Conservation (phyloP, 2,113 vertebrate species). For the Chloropsis hardwickii region DNA sequence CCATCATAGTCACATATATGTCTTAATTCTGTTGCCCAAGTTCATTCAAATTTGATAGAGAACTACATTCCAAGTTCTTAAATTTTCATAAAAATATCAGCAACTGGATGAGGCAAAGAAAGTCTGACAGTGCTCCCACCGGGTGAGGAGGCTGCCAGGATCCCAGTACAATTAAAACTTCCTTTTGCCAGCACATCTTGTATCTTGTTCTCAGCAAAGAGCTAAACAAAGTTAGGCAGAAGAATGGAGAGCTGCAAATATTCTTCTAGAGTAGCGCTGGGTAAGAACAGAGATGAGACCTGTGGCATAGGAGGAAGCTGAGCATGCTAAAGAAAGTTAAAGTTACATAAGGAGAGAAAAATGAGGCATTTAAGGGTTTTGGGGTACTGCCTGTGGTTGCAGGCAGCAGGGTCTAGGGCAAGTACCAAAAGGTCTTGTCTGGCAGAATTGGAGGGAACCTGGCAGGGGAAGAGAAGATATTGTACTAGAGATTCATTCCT, state of each 20-base stretch:
- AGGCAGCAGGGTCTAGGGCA: not conserved
- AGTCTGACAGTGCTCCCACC: not conserved
- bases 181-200: not conserved
- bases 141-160: not conserved
- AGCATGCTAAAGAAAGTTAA: not conserved
- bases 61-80: not conserved
- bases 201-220: not conserved
- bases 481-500: not conserved
- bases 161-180: not conserved
- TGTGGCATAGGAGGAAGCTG: not conserved
- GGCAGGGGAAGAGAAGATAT: not conserved
- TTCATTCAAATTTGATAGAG: not conserved
- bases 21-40: not conserved
- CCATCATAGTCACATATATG: not conserved
- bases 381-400: not conserved
- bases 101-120: not conserved
- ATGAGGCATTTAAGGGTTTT: not conserved
- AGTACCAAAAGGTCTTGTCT: not conserved
- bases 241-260: not conserved
- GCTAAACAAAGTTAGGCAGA: not conserved
- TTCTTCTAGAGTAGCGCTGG: not conserved
- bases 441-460: accelerated
- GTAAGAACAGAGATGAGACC: not conserved
- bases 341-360: not conserved
- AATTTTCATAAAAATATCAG: not conserved